These are phyloP conservation scores for Trichogramma evanescens DNA, from an alignment of 2,888 invertebrate genomes.

Conservation along the genomic window DNA sequence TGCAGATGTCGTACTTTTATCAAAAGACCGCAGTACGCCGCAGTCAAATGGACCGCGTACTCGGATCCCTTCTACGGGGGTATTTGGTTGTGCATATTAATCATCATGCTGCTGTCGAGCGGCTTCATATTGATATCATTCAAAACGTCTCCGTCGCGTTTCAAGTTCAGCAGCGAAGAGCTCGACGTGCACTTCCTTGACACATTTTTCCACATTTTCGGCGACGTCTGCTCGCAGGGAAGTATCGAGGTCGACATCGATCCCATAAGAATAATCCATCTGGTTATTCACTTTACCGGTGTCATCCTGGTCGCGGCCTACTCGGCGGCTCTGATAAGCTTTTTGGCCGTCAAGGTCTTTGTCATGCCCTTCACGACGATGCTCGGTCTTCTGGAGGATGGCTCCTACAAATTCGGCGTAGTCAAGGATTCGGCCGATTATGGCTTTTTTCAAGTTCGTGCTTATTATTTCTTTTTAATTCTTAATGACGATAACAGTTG, in stretches of 20 bases:
- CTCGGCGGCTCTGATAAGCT: constrained; percentile 43
- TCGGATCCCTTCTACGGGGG: constrained; percentile 35
- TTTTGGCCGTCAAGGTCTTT: constrained; percentile 38
- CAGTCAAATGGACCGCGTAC: constrained; percentile 41
- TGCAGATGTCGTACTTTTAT: constrained; percentile 38
- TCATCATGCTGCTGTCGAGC: constrained; percentile 31
- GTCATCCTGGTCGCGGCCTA: constrained; percentile 42
- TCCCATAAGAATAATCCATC: constrained; percentile 36
- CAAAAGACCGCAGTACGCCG: constrained; percentile 33
- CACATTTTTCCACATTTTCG: constrained; percentile 33
- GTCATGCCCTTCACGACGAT: constrained; percentile 43
- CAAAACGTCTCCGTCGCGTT: constrained; percentile 13
- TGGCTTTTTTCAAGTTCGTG: constrained; percentile 36
- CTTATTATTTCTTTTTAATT: background rate
- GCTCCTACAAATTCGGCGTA: constrained; percentile 39
- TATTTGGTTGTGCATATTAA: constrained; percentile 35
- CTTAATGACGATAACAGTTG: background rate
- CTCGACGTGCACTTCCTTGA: constrained; percentile 26
- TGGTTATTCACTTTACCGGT: constrained; percentile 38
- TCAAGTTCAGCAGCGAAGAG: background rate
- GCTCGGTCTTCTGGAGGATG: constrained; percentile 39
- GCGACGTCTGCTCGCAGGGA: constrained; percentile 42
- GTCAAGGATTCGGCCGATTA: constrained; percentile 39
- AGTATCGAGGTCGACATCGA: constrained; percentile 30
- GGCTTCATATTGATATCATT: constrained; percentile 27